Conservation (phyloP, 92 coral and sea anemone genomes). For the Zoanthus gigantus region DNA sequence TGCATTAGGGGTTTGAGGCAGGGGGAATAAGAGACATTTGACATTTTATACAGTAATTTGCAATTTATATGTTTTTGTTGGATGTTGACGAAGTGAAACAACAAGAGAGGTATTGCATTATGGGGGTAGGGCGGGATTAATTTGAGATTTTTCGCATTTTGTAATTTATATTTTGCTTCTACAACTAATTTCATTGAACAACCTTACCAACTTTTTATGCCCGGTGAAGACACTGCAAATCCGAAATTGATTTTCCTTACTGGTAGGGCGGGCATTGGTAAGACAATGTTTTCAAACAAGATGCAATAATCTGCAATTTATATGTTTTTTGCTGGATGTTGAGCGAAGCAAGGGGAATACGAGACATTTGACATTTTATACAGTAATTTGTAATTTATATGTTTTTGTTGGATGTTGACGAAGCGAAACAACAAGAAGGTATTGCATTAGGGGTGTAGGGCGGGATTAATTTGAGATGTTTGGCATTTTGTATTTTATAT, state of each 20-base stretch:
- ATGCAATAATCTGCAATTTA: not conserved
- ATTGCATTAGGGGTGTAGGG: no score
- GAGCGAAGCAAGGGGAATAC: no score
- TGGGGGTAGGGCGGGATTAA: no score
- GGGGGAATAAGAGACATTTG: no score
- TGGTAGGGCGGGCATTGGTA: no score
- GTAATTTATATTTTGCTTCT: not conserved
- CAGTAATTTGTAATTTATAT: not conserved
- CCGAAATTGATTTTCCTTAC: conserved; percentile 15
- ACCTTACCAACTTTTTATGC: conserved; percentile 13
- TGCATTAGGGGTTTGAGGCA: not conserved
- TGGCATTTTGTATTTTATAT: no score
- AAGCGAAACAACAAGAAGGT: no score
- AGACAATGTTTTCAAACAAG: not conserved
- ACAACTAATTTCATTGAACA: conserved; percentile 1
- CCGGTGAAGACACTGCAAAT: conserved; percentile 14
- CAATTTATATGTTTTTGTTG: not conserved
- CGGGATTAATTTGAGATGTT: no score
- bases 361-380: no score
- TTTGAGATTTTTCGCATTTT: no score
- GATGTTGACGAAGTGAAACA: no score
- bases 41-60: not conserved
- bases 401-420: not conserved
- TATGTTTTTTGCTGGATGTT: conserved; percentile 4
- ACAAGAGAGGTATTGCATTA: no score